Evolutionary conservation across 2,797 vertebrate genomes (phyloP).

Genomic region (Schizopygopsis malacanthus): DNA sequence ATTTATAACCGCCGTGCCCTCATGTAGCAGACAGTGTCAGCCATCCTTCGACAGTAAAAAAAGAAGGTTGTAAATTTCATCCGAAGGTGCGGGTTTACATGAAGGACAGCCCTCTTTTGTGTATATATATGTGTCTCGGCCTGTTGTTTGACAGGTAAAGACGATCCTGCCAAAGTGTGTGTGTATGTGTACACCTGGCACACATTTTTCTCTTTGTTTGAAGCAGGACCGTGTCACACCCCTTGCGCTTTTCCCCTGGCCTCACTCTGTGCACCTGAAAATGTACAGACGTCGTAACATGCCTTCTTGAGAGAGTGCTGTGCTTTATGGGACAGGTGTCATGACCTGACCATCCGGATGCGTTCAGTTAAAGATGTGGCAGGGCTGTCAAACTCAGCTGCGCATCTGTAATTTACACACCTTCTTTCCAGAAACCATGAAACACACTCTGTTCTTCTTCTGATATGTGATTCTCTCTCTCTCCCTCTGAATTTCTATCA

Average conservation of each 20-base stretch:
- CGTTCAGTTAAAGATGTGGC: constrained; percentile 46
- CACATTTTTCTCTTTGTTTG: constrained; percentile 44
- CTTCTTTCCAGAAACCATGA: constrained; percentile 24
- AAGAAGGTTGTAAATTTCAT: constrained; percentile 45
- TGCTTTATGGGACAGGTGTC: constrained; percentile 57
- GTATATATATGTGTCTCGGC: constrained; percentile 34
- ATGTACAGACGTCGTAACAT: constrained; percentile 52
- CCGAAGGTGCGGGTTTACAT: constrained; percentile 13
- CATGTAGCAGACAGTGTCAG: constrained; percentile 37
- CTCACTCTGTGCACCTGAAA: constrained; percentile 23
- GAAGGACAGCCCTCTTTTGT: constrained; percentile 36
- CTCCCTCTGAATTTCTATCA: background rate
- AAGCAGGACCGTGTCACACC: constrained; percentile 18
- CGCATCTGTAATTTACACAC: constrained; percentile 28
- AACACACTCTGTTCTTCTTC: constrained; percentile 1
- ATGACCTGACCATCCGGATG: constrained; percentile 50
- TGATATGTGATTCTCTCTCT: background rate
- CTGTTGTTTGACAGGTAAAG: constrained; percentile 34
- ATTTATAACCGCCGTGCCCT: constrained; percentile 44
- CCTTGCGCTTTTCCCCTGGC: constrained; percentile 12
- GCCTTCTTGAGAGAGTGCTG: constrained; percentile 23
- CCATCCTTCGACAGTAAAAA: constrained; percentile 38
- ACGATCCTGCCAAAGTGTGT: constrained; percentile 16
- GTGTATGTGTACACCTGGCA: constrained; percentile 48
- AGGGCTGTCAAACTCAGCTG: constrained; percentile 18